phyloP scores from a whole-genome alignment of 2,113 vertebrate species.

The Mugil cephalus region DNA sequence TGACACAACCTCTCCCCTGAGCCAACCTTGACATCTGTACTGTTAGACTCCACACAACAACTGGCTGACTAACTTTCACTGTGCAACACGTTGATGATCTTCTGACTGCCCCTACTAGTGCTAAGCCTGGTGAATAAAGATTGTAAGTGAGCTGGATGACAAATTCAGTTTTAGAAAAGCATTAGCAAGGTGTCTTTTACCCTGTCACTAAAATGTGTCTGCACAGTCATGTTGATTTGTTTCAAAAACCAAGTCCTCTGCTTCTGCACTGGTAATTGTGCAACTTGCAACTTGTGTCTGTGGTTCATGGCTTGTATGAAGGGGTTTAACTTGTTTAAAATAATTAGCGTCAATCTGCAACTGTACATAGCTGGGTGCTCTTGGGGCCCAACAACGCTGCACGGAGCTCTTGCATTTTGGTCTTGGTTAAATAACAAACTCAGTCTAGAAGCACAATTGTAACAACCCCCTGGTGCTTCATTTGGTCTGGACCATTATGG shows the following conservation, averaged over 20 bases:
- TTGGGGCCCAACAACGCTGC: neutral
- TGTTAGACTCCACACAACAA: conserved; percentile 18
- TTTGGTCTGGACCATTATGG: conserved; percentile 57
- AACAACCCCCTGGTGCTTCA: conserved; percentile 45
- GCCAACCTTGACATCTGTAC: conserved; percentile 43
- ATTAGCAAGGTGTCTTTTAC: neutral
- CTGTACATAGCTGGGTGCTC: conserved; percentile 19
- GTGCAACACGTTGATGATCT: conserved; percentile 30
- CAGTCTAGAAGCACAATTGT: conserved; percentile 23
- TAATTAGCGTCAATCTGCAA: conserved; percentile 56
- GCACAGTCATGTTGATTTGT: conserved; percentile 3
- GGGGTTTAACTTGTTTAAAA: conserved; percentile 54
- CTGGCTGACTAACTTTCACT: conserved; percentile 24
- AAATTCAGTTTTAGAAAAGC: neutral
- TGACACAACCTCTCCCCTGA: conserved; percentile 15
- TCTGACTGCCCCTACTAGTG: neutral
- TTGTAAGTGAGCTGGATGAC: neutral
- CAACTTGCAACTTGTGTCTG: conserved; percentile 46
- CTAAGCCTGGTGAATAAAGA: neutral
- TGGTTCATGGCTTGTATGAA: conserved; percentile 54
- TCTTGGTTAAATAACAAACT: conserved; percentile 51
- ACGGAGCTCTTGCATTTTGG: conserved; percentile 24
- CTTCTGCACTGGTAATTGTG: conserved; percentile 26
- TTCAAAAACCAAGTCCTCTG: neutral
- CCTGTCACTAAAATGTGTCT: neutral